Evolutionary conservation across 2,797 vertebrate species (phyloP), one percentile per base, ranked within the genome.

Genomic region (Botia kubotai): DNA sequence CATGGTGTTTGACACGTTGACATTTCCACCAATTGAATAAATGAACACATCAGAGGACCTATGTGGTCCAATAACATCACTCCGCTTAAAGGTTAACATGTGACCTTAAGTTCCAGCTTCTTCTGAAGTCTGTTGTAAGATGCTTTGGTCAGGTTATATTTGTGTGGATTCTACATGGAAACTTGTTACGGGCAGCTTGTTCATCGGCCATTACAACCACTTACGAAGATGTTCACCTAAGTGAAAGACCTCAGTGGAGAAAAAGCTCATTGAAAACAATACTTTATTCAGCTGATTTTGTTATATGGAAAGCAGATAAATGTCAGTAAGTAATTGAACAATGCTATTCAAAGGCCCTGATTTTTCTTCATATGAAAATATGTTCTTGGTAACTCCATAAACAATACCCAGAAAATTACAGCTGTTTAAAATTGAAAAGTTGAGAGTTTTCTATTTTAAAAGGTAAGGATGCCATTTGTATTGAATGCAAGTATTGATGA

Each of bases 1-100:
- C 53, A 86, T 83, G 72, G 75, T 83, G 77, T 74, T 48, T 76
- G 72, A 65, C 76, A 85, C 69, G 57, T 29, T 82, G 81, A 84
- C 83, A 86, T 87, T 85, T 83, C 71, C 55, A 60, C 76, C 84
- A 88, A 85, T 82, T 84, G 72, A 85, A 84, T 78, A 75, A 88
- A 81, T 77, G 55, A 66, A 78, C 66, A 80, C 83, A 79, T 73
- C 23, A 21, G 62, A 87, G 53, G 75, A 80, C 71, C 26, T 84
- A 77, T 71, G 74, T 74, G 67, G 73, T 79, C 66, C 75, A 75
- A 83, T 83, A 68, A 82, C 72, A 77, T 86, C 82, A 72, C 70
- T 71, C 19, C 67, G 74, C 60, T 73, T 86, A 85, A 84, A 87
- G 83, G 83, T 87, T 82, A 84, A 69, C 79, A 76, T 85, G 81